Base-by-base conservation (phyloP, 1,140 invertebrate genomes). In the Macrobrachium nipponense region DNA sequence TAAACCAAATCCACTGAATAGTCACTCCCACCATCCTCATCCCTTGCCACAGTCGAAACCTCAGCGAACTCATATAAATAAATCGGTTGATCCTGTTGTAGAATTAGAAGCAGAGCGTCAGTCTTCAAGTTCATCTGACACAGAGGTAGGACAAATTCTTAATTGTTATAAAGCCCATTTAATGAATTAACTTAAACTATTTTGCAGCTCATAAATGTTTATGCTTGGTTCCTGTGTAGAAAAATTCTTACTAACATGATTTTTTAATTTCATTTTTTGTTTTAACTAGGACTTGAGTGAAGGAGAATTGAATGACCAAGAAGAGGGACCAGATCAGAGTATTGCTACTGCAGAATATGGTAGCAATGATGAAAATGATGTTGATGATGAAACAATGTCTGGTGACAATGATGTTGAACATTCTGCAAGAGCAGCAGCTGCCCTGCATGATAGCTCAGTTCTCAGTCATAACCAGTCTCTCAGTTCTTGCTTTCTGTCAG, bases 331-430 rank as follows among this genome's bases (percentile, higher is more conserved):
- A 36, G 90, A 89, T n/a, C 87, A 89, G 23, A 88, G 89, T 20
- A 84, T 85, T 12, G 85, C 89, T 27, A 77, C 86, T 20, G 82
- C 87, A 62, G 77, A 89, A 93, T 90, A 85, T 87, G n/a, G 87
- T 89, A 78, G 91, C 93, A 95, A 95, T 90, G 95, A 96, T 89
- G 95, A 96, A 90, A 96, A 96, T 91, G 95, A 96, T 89, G 94
- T 96, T 6, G 95, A 96, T 90, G 94, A 96, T 89, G 95, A 96
- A 92, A 95, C 95, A 4, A 96, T 96, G 94, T 96, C 94, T 90
- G 95, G 95, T 87, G 95, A 95, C 90, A 95, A 95, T 91, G 94
- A 95, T 90, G 93, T 95, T 8, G 94, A 95, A 89, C 92, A 93
- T 82, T 92, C 92, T 27, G 91, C 92, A 90, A 90, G 91, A 8